These are phyloP conservation scores for Holothuria scabra DNA, from an alignment of 53 echinoderm and acorn worm genomes.

Conservation along the genomic window DNA sequence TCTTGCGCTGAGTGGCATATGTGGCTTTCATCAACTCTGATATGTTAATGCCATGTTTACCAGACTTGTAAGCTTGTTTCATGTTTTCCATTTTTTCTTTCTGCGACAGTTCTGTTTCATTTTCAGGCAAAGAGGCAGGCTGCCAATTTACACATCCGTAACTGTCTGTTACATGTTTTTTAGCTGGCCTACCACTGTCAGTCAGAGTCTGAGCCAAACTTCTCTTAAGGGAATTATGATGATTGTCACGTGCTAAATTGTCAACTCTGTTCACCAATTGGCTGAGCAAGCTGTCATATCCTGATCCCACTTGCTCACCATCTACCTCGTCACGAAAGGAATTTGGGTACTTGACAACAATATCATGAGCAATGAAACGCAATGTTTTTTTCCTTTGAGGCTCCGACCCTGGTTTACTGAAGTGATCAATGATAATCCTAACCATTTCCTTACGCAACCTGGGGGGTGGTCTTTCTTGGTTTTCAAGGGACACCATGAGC, in stretches of 20 bases:
- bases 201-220: neutral
- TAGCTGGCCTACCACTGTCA: neutral
- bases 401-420: neutral
- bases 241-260: neutral
- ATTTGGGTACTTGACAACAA: neutral
- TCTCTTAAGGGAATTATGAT: neutral
- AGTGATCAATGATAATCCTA: neutral
- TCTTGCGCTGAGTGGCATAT: neutral
- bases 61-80: neutral
- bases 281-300: slow-evolving; percentile 6
- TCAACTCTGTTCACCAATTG: neutral
- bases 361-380: slow-evolving; percentile 9
- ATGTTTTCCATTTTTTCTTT: neutral
- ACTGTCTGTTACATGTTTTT: neutral
- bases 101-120: neutral
- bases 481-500: neutral
- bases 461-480: neutral
- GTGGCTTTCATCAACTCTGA: neutral
- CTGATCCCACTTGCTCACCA: neutral
- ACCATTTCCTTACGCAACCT: slow-evolving; percentile 16
- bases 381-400: neutral
- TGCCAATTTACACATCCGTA: slow-evolving; percentile 5
- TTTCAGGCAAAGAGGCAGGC: neutral
- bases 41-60: neutral
- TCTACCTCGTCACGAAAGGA: slow-evolving; percentile 18